Base-by-base conservation (phyloP, 2,797 vertebrate genomes). In the Rhinoraja longicauda region DNA sequence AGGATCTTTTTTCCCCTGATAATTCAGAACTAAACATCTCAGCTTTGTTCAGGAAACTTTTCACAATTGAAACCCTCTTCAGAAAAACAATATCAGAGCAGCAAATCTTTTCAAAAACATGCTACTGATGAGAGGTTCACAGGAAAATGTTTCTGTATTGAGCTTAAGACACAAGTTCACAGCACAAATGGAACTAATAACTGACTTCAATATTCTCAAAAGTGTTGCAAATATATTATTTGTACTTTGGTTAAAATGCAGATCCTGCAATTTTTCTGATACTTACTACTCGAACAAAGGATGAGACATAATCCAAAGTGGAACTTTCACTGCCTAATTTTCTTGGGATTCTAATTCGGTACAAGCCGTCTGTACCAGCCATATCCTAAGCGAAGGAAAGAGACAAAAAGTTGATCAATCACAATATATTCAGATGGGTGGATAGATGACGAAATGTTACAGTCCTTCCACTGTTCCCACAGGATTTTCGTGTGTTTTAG, bases 241-340 rank as follows among this genome's bases (percentile, higher is more conserved):
- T 26, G 26, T 17, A 32, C 5, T 6, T 64, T 64, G 59, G 59
- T 32, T 17, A 17, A 88, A 7, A 13, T 88, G 59, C 29, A 32
- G 17, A 2, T 17, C n/a, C 15, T 9, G 24, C 17, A 17, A 1
- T 36, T 88, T 36, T 88, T 21, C 7, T 67, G 84, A 62, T 84
- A 97, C 98, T 93, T 95, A 99, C 98, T 0, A 98, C 98, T 93
- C 97, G 96, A 94, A 99, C 96, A 19, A 99, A 99, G 0, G 98
- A 97, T 0, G 97, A 97, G 90, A 99, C 97, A 0, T 97, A 96
- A 82, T 97, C 96, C 0, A 96, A 96, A n/a, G 94, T 72, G 93
- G 95, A 96, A 0, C 94, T 93, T 36, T 97, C 97, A 0, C 96
- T 95, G 88, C 97, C 98, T 0, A 95, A 94, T 93, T 93, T 94